phyloP scores from a whole-genome alignment of 2,113 vertebrate species.

The Platysteira castanea region DNA sequence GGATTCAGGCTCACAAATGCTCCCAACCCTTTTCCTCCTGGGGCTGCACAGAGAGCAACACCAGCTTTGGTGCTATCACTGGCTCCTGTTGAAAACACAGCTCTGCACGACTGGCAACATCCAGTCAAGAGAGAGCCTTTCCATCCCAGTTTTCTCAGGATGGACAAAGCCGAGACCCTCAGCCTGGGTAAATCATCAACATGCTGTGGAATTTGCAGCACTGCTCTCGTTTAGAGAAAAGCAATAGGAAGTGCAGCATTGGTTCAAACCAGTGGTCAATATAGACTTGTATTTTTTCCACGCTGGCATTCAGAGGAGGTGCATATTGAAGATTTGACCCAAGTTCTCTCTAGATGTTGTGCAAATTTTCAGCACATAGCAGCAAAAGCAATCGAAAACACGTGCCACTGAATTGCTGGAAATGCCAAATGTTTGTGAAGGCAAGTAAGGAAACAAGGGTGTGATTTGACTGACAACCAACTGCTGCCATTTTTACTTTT shows the following conservation, averaged over 20 bases:
- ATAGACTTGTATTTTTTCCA: background rate
- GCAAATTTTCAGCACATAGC: background rate
- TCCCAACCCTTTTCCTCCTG: background rate
- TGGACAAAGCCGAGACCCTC: background rate
- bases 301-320: background rate
- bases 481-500: constrained; percentile 51
- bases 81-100: background rate
- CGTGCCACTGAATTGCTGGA: background rate
- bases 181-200: background rate
- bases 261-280: background rate
- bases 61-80: background rate
- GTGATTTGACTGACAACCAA: constrained; percentile 62
- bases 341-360: background rate
- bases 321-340: background rate
- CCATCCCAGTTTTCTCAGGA: background rate
- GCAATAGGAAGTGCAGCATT: background rate
- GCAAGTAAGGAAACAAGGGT: constrained; percentile 36
- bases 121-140: background rate
- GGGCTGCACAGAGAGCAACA: background rate
- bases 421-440: constrained; percentile 36
- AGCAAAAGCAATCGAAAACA: background rate
- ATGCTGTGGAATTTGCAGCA: background rate
- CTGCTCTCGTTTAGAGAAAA: background rate
- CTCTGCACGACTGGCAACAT: background rate
- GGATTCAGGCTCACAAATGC: background rate